phyloP scores from a whole-genome alignment of 2,888 invertebrate species.

The Koerneria pararmatus region DNA sequence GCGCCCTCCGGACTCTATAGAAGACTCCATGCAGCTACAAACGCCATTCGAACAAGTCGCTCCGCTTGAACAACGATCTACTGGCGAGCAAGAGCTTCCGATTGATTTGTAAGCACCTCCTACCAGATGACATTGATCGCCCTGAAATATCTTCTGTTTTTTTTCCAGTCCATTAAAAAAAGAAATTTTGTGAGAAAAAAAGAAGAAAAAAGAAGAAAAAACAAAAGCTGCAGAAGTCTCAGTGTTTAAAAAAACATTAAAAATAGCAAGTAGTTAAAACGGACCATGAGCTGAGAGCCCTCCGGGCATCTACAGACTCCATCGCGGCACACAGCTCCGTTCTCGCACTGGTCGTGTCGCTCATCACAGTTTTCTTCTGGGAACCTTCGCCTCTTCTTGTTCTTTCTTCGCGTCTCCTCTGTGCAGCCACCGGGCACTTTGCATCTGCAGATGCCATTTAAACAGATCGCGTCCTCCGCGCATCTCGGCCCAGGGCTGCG shows the following conservation, averaged over 20 bases:
- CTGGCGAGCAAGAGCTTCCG: conserved; percentile 10
- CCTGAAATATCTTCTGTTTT: conserved; percentile 25
- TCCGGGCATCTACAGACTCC: conserved; percentile 26
- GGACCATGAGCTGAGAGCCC: conserved; percentile 21
- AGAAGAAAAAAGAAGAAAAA: not conserved
- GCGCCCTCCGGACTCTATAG: conserved; percentile 37
- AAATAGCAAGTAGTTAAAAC: not conserved
- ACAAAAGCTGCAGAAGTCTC: not conserved
- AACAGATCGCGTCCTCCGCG: conserved; percentile 27
- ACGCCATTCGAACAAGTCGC: conserved; percentile 43
- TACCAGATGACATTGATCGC: conserved; percentile 28
- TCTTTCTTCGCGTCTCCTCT: not conserved
- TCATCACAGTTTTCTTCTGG: conserved; percentile 3
- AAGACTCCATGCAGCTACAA: conserved; percentile 51
- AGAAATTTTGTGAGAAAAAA: not conserved
- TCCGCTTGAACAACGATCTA: conserved; percentile 53
- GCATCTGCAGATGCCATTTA: conserved; percentile 33
- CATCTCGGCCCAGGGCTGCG: conserved; percentile 14
- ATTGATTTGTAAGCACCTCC: conserved; percentile 21
- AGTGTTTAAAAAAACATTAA: not conserved
- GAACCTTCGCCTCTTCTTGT: not conserved
- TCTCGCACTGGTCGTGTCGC: conserved; percentile 13
- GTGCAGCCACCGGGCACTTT: conserved; percentile 20
- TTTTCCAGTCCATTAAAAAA: not conserved
- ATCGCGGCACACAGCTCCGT: conserved; percentile 21